Base-by-base conservation (phyloP, 2,113 vertebrate genomes). In the Scatophagus argus region DNA sequence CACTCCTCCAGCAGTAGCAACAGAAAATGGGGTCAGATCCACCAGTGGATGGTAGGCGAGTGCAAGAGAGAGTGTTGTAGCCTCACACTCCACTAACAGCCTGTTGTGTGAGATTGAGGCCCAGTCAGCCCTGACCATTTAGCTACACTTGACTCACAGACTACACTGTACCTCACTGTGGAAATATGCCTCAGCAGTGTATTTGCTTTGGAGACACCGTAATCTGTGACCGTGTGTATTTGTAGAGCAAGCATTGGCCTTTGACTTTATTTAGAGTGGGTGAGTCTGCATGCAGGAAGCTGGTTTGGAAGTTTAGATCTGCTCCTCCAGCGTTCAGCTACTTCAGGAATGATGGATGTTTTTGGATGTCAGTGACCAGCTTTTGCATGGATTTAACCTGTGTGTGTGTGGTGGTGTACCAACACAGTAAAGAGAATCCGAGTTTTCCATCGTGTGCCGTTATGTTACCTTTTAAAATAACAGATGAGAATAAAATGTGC, bases 21-120 rank as follows among this genome's bases (percentile, higher is more conserved):
- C 94, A 96, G 90, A 94, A 99, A 98, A 94, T 99, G 96, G 97
- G 96, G 97, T 93, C 96, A 97, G 93, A 99, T 99, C 91, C 97
- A 98, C 76, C 97, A 97, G 89, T 99, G 98, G 98, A 98, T 99
- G 98, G 98, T 99, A 98, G 95, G 96, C 89, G 54, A 84, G 56
- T 25, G 43, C 13, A n/a, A 6, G 2, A 32, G 62, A 80, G 89
- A 83, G 90, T 71, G 68, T 70, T 71, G 71, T 49, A 62, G 65
- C 69, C 60, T 86, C 77, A 38, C 52, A 76, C 77, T 85, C 54
- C 79, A 86, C 89, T 92, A 92, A 91, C 71, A 49, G 82, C 81
- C 75, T 89, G 88, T 82, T 74, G 79, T 89, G 86, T 89, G 72
- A 74, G 58, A 68, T 55, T 82, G 77, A 85, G 58, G n/a, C 76